Base-by-base conservation (phyloP, 2,797 vertebrate genomes). In the Arnoldichthys spilopterus region DNA sequence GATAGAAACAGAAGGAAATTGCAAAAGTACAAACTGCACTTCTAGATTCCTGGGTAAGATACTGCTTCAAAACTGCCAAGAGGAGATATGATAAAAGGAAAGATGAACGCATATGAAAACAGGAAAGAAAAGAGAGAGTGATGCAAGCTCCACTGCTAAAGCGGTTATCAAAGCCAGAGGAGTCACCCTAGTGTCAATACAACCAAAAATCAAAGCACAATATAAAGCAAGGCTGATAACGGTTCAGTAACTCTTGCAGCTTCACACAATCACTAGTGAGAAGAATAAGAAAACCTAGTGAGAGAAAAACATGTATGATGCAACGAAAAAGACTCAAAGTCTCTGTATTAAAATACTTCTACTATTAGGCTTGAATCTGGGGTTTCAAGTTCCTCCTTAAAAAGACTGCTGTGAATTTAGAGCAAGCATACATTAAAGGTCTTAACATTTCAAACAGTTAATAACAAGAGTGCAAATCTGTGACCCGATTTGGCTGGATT, bases 211-310 rank as follows among this genome's bases (percentile, higher is more conserved):
- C 47, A 72, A 83, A 76, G 67, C 26, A 28, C 54, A 70, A 49
- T 63, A 75, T 62, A 77, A 77, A 73, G 24, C 49, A 49, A 74
- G 30, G 70, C 28, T 77, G 77, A 83, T 77, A 61, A 79, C 54
- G 43, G 67, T 59, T 77, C 63, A 61, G 18, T 40, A 24, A 63
- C 37, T 77, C 34, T 43, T 59, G 28, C 28, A 51, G 67, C 76
- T 28, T 32, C 32, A 24, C 20, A 51, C 12, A 63, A 40, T 43
- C 76, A 53, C 54, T 37, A 71, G 47, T n/a, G 22, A 47, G 16
- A 1, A 13, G n/a, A 68, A 69, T 16, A 32, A 15, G 24, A 15
- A 49, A 69, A 59, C 6, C n/a, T 43, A 49, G 18, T 49, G 20
- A 63, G 37, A 22, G 15, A 64, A 18, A 43, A 9, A 40, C n/a